phyloP scores from a whole-genome alignment of 2,113 vertebrate genomes.

The Myotis lucifugus region DNA sequence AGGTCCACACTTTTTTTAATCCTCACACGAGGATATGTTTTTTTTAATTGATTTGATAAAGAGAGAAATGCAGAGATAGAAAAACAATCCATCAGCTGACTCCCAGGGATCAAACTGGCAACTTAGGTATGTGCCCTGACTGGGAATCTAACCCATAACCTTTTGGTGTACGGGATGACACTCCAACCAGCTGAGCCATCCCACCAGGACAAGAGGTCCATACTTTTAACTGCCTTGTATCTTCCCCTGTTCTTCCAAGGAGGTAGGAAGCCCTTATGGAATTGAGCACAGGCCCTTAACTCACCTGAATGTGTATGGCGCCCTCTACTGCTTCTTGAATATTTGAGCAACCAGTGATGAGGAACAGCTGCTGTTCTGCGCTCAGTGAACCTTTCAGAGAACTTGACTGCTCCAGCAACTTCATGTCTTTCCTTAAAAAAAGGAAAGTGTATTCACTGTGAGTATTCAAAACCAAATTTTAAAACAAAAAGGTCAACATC shows the following conservation, averaged over 20 bases:
- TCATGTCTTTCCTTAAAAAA: constrained; percentile 89
- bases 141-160: background rate
- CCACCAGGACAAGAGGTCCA: background rate
- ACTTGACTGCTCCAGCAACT: constrained; percentile 86
- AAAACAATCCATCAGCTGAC: background rate
- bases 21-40: background rate
- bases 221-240: background rate
- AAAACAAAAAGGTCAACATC: background rate
- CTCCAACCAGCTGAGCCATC: background rate
- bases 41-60: background rate
- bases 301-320: constrained; percentile 95
- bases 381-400: constrained; percentile 90
- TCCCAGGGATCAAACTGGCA: background rate
- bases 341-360: constrained; percentile 88
- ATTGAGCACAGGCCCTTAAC: background rate
- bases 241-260: background rate
- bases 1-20: background rate
- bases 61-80: background rate
- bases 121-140: background rate
- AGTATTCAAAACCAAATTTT: background rate
- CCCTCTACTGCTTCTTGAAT: constrained; percentile 90
- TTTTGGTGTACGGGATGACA: background rate
- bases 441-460: background rate
- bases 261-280: fast-evolving
- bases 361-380: constrained; percentile 86